These are phyloP conservation scores for Zaprionus lachaisei DNA, from an alignment of 1,140 invertebrate genomes.

Conservation along the genomic window DNA sequence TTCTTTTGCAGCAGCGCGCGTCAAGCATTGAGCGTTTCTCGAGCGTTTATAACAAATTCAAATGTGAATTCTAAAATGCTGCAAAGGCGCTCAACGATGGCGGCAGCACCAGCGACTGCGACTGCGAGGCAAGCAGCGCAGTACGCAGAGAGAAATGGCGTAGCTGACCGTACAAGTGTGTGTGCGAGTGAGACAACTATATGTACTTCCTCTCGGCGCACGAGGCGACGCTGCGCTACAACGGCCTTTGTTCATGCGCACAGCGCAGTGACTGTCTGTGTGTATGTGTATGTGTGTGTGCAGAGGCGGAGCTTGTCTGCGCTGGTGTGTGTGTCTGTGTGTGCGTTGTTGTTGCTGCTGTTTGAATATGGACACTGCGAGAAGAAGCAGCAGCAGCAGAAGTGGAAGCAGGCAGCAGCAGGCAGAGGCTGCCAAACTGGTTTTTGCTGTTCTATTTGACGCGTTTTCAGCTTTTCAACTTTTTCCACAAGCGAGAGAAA, in stretches of 20 bases:
- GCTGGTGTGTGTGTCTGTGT: conserved; percentile 21
- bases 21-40: conserved; percentile 79
- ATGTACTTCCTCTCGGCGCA: conserved; percentile 45
- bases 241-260: conserved; percentile 77
- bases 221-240: conserved; percentile 20
- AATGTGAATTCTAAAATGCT: conserved; percentile 82
- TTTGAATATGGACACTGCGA: conserved; percentile 73
- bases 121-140: conserved; percentile 43
- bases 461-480: conserved; percentile 42
- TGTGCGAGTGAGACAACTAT: conserved; percentile 62
- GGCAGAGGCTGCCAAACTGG: conserved; percentile 54
- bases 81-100: conserved; percentile 51
- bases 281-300: conserved; percentile 13
- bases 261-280: conserved; percentile 7
- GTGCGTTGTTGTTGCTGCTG: conserved; percentile 38
- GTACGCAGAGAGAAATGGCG: conserved; percentile 69
- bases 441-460: conserved; percentile 70
- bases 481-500: conserved; percentile 13
- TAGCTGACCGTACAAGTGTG: conserved; percentile 16
- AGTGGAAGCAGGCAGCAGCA: conserved; percentile 25
- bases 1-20: conserved; percentile 63
- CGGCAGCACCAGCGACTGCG: conserved; percentile 29
- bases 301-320: conserved; percentile 68
- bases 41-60: conserved; percentile 84
- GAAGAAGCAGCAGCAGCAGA: conserved; percentile 21